phyloP scores from a whole-genome alignment of 1,140 invertebrate genomes.

The Amyelois transitella region DNA sequence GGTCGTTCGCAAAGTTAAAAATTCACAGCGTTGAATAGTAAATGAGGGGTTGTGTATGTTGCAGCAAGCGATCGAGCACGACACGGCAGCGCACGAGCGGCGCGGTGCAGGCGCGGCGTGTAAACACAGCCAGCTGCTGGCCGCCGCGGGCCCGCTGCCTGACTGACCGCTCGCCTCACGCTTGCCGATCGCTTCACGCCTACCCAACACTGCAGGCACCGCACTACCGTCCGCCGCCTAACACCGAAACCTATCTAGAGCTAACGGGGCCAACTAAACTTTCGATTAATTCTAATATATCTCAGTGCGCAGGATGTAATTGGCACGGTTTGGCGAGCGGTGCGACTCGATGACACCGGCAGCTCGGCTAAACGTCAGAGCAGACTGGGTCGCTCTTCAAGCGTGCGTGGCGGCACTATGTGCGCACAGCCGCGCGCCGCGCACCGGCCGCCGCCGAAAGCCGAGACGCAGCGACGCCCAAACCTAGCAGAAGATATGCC shows the following conservation, averaged over 20 bases:
- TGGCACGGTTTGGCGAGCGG: constrained; percentile 28
- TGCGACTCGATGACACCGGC: constrained; percentile 54
- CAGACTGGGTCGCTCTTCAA: constrained; percentile 63
- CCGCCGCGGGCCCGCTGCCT: constrained; percentile 30
- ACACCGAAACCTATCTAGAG: constrained; percentile 11
- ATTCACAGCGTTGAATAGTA: constrained; percentile 63
- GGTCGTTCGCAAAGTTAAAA: constrained; percentile 61
- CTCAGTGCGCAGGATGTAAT: constrained; percentile 49
- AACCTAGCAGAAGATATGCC: constrained; percentile 51
- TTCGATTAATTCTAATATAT: constrained; percentile 22
- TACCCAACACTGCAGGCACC: constrained; percentile 23
- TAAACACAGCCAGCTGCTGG: constrained; percentile 64
- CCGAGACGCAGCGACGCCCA: constrained; percentile 71
- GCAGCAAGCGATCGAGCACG: constrained; percentile 45
- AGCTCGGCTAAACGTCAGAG: constrained; percentile 61
- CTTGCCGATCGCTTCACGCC: constrained; percentile 27
- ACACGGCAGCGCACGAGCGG: constrained; percentile 23
- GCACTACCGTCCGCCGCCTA: constrained; percentile 14
- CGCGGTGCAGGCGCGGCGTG: constrained; percentile 51
- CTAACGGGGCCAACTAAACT: constrained; percentile 15
- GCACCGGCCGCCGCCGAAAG: constrained; percentile 52
- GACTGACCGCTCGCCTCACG: constrained; percentile 25
- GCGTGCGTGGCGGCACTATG: constrained; percentile 62
- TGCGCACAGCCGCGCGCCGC: constrained; percentile 51
- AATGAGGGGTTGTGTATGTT: constrained; percentile 51